phyloP scores from a whole-genome alignment of 2,888 invertebrate genomes.

The Serrognathus titanus region DNA sequence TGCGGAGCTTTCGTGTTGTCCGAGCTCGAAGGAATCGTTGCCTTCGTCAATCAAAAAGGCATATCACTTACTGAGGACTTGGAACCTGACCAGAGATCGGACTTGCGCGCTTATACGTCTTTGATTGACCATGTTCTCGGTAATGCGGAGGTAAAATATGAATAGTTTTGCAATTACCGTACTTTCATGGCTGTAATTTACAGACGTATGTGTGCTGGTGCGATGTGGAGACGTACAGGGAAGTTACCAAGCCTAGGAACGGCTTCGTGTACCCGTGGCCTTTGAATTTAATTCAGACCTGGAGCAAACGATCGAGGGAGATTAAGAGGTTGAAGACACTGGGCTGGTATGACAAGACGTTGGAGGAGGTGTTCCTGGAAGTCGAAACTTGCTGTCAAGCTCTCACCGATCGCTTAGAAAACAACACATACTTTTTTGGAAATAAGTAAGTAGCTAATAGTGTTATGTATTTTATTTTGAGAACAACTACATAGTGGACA shows the following conservation, averaged over 20 bases:
- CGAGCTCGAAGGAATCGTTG: constrained; percentile 88
- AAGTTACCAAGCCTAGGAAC: constrained; percentile 79
- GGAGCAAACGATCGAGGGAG: constrained; percentile 68
- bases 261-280: constrained; percentile 95
- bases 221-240: constrained; percentile 72
- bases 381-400: constrained; percentile 86
- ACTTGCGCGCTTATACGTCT: constrained; percentile 92
- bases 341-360: constrained; percentile 76
- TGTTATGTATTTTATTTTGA: no score
- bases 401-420: constrained; percentile 78
- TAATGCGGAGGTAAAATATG: constrained; percentile 75
- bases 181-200: constrained; percentile 20
- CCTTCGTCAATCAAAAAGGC: constrained; percentile 83
- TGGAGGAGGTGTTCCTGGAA: constrained; percentile 73
- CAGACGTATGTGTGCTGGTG: constrained; percentile 86
- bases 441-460: constrained; percentile 56
- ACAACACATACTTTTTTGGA: constrained; percentile 79
- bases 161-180: background rate
- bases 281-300: constrained; percentile 75
- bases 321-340: constrained; percentile 70
- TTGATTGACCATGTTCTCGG: constrained; percentile 84
- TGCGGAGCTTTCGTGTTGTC: constrained; percentile 86
- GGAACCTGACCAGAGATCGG: constrained; percentile 74
- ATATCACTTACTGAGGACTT: constrained; percentile 70
- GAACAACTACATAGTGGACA: no score